These are phyloP conservation scores for Archips crataeganus DNA, from an alignment of 2,888 invertebrate species.

Conservation along the genomic window DNA sequence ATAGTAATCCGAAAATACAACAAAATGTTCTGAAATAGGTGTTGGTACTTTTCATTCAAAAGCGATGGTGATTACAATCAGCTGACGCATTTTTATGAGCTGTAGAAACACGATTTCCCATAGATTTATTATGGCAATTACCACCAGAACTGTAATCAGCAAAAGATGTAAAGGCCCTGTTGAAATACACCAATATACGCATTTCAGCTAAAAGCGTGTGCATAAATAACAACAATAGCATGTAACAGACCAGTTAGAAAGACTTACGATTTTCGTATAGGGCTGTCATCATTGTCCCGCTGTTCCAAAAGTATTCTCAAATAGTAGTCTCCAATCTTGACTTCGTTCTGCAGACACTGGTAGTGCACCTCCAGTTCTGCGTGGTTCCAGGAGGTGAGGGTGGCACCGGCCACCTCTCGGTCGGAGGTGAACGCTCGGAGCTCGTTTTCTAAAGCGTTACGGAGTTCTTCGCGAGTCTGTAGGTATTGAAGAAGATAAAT, in stretches of 20 bases:
- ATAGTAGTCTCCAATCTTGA: constrained; percentile 99
- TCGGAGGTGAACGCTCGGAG: constrained; percentile 95
- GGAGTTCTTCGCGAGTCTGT: constrained; percentile 97
- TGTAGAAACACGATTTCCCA: too few species aligned
- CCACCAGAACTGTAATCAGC: too few species aligned
- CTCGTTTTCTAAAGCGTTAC: constrained; percentile 96
- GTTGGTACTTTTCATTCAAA: too few species aligned
- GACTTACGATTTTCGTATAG: constrained; percentile 94
- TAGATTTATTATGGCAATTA: too few species aligned
- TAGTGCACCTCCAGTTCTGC: constrained; percentile 98
- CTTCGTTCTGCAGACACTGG: constrained; percentile 97
- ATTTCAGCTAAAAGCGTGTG: too few species aligned
- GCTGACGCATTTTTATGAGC: too few species aligned
- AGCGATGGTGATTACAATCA: too few species aligned
- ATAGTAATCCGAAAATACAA: constrained; percentile 19
- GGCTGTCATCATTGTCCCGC: constrained; percentile 93
- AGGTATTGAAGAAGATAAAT: neutral
- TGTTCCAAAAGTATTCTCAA: constrained; percentile 97
- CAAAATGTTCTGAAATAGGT: too few species aligned
- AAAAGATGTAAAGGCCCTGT: too few species aligned
- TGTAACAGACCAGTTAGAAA: neutral
- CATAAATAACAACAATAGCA: too few species aligned
- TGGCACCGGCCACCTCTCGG: constrained; percentile 94
- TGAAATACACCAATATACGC: too few species aligned
- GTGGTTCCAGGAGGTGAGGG: constrained; percentile 98